Base-by-base conservation (phyloP, 2,113 vertebrate species). In the Marmota monax region DNA sequence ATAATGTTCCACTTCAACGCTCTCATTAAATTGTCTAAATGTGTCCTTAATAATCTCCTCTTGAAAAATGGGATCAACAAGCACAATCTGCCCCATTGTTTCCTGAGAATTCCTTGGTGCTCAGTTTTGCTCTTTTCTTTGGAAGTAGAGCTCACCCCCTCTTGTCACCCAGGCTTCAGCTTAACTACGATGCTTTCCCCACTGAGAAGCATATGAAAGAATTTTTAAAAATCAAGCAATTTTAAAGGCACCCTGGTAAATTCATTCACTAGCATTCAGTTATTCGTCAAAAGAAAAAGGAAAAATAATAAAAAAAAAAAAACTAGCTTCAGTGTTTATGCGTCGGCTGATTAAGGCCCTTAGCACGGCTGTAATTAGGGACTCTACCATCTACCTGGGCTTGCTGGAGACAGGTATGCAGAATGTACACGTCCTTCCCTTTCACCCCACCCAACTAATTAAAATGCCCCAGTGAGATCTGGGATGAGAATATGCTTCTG, bases 11-110 rank as follows among this genome's bases (percentile, higher is more conserved):
- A 67, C 45, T 78, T 83, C 74, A 70, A 42, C 69, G 23, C 72
- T 74, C 83, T 92, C 84, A 90, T n/a, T 20, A 86, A 85, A 78
- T n/a, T 65, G 72, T 96, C 67, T 78, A 83, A 67, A 76, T 86
- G 83, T 94, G 10, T 82, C 48, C 53, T 67, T 80, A 84, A 83
- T 86, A 78, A 79, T 53, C 20, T 77, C 25, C 13, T 80, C 53
- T 83, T n/a, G 56, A 69, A 94, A 84, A 91, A 42, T 37, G 22
- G 92, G 61, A 93, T 39, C 3, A 22, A 18, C 56, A 56, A 78
- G 56, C 34, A 73, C 4, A 18, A 25, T 73, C 9, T 42, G 42
- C 9, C 14, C 42, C 12, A 32, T 10, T 67, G 22, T 78, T 61
- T 83, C 37, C 42, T 39, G 32, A 84, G 70, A 86, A 92, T 69